Evolutionary conservation across 2,888 invertebrate species (phyloP), one percentile per base, ranked within the genome.

Genomic region (Diabrotica balteata): DNA sequence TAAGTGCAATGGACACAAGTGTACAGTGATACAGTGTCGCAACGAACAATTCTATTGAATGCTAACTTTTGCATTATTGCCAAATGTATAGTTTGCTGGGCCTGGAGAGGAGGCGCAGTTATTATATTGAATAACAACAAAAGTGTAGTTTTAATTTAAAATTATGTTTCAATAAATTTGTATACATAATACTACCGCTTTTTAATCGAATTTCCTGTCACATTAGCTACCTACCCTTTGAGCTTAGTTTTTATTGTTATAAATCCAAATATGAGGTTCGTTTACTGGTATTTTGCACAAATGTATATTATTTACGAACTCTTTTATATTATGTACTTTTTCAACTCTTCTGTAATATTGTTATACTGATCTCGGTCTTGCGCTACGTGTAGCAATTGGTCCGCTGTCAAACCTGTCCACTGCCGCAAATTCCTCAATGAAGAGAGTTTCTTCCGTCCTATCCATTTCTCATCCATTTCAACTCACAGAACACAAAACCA

Each of bases 91-190:
- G 78, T 76, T 75, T 72, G 69, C 77, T 72, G 76, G 73, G 75
- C 75, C 75, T 72, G 60, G 47, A 59, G 57, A 66, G 45, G 59
- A 49, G 72, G 53, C 73, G 68, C 72, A 72, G 73, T 73, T 73
- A 75, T 75, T 77, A 73, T 77, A 75, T 75, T 76, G 69, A 69
- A 76, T 42, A 42, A 70, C 75, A 76, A 77, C 71, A 76, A 76
- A 74, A 69, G 71, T 74, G 75, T 78, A 77, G 75, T 77, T 78
- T 77, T 77, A 76, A 76, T 79, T 79, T 77, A 69, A 72, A 75
- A 77, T 76, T 73, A 76, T 78, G 77, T 78, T 76, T 79, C 76
- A 80, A 80, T 80, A 80, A 72, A 81, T 78, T 79, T 79, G 75
- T 80, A 80, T 78, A 80, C 80, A 75, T 76, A 71, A 74, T 42